Conservation (phyloP, 2,888 invertebrate species). For the Hedya salicella region DNA sequence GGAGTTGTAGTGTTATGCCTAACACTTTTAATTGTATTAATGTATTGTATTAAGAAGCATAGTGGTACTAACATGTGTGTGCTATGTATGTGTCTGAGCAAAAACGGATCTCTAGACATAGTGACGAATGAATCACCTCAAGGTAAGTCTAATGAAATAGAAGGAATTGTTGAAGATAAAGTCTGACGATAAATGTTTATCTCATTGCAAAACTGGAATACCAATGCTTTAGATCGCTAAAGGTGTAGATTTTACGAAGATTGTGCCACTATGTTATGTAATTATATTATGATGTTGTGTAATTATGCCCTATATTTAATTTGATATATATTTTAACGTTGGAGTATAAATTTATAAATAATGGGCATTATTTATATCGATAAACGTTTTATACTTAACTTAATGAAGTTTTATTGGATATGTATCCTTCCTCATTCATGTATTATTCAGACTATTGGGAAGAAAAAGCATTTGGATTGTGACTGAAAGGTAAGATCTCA, state of each 20-base stretch:
- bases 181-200: conserved; percentile 53
- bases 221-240: conserved; percentile 5
- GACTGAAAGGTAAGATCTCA: too few relatives aligned
- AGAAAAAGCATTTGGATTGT: too few relatives aligned
- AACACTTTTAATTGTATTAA: conserved; percentile 66
- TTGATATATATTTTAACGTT: too few relatives aligned
- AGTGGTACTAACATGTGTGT: conserved; percentile 59
- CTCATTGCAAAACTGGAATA: conserved; percentile 16
- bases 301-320: conserved; percentile 24
- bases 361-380: conserved; percentile 17
- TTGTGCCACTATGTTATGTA: conserved; percentile 41
- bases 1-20: conserved; percentile 69
- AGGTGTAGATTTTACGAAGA: conserved; percentile 25
- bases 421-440: too few relatives aligned
- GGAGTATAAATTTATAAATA: neutral
- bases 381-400: conserved; percentile 33
- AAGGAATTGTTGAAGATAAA: conserved; percentile 74
- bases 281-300: conserved; percentile 16
- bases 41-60: conserved; percentile 75
- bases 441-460: too few relatives aligned
- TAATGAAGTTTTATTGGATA: conserved; percentile 8
- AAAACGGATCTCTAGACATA: conserved; percentile 79
- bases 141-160: conserved; percentile 64
- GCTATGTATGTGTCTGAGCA: conserved; percentile 69
- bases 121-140: conserved; percentile 70